Evolutionary conservation across 2,888 invertebrate species (phyloP), one percentile per base, ranked within the genome.

Genomic region (Athalia circularis): DNA sequence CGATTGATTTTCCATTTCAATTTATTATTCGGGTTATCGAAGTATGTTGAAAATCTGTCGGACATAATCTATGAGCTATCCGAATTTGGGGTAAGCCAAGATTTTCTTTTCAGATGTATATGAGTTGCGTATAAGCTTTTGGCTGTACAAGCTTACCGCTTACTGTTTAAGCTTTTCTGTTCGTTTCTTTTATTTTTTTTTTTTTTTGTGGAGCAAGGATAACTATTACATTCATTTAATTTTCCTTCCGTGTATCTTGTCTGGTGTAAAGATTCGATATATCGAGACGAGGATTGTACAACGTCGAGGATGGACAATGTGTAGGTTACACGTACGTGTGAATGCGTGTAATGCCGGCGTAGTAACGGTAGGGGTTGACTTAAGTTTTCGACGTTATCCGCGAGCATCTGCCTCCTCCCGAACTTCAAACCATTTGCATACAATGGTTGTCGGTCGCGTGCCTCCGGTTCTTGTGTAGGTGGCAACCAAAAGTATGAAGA

Each of bases 361-460:
- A 29, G 52, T 5, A 75, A 70, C 45, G 65, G 81, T 78, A 68
- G 68, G 68, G 68, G 50, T 68, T 54, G 68, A 68, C 29, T 29
- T 29, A 79, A 82, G 82, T 83, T 84, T 84, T 82, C 81, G 77
- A 74, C 59, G 81, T 81, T 83, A 81, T 82, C 81, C 79, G 77
- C 79, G 81, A 52, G 76, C 74, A 65, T 65, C 70, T 77, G 75
- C 77, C 57, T 65, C 68, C 62, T 59, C 57, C 47, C n/a, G 59
- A 48, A 45, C 77, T 11, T 47, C 29, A 48, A 61, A 59, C 57
- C 81, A 89, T 89, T 89, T 87, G 85, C 88, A 89, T 88, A 88
- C 86, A 88, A 88, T 87, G 85, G 87, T 84, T 84, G 87, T 86
- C 84, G 84, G 87, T 87, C 87, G 89, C 88, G 87, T 88, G 87